Evolutionary conservation across 2,797 vertebrate species (phyloP).

Genomic region (Myotis myotis): DNA sequence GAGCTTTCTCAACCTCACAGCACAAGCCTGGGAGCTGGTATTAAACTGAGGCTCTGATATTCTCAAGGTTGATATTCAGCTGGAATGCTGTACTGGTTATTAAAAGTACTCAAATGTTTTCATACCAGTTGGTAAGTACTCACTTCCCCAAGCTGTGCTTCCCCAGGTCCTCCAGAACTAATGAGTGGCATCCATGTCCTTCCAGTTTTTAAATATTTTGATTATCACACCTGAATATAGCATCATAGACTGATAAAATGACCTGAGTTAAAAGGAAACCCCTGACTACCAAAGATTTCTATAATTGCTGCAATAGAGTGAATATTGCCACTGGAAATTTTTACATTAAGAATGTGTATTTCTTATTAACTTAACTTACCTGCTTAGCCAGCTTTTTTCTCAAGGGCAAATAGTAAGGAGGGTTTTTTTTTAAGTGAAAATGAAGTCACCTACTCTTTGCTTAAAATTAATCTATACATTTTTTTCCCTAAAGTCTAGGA

Average conservation of each 20-base stretch:
- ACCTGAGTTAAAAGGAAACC: background rate
- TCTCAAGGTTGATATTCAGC: background rate
- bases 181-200: background rate
- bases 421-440: background rate
- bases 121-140: background rate
- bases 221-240: background rate
- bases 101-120: background rate
- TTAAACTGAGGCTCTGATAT: background rate
- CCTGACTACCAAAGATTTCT: constrained; percentile 3
- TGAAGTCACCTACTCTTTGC: constrained; percentile 5
- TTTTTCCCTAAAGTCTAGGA: background rate
- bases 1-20: background rate
- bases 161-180: background rate
- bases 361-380: background rate
- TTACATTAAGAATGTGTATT: background rate
- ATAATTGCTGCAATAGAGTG: background rate
- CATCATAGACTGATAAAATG: background rate
- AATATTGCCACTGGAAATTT: background rate
- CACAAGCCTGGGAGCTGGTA: background rate
- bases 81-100: background rate
- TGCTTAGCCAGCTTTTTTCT: background rate
- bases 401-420: background rate
- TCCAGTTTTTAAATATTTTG: background rate
- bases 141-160: background rate
- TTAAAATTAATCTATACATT: constrained; percentile 11